Base-by-base conservation (phyloP, 2,888 invertebrate species). In the Bellardia bayeri region DNA sequence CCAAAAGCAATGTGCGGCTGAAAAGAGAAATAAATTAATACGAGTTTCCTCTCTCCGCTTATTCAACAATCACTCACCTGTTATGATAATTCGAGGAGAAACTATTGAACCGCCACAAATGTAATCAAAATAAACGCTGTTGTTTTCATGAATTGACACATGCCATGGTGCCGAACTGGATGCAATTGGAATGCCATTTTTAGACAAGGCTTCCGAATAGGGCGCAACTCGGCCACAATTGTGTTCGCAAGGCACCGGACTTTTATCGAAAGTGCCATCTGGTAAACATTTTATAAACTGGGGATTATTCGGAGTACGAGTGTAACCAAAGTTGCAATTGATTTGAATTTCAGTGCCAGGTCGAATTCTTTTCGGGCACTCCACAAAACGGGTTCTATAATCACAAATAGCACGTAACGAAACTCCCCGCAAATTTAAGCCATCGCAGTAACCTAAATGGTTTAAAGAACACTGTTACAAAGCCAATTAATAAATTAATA, bases 161-260 rank as follows among this genome's bases (percentile, higher is more conserved):
- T 91, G 90, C 91, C 91, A 91, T 33, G 91, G 91, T 2, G 91
- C 90, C 16, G 81, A 33, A 7, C 90, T 90, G n/a, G 87, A 61
- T 66, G 89, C 89, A 0, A 86, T 87, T 6, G 11, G 14, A 5
- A 81, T 56, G 1, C 90, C 91, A n/a, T 87, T 63, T 3, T 71
- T 82, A 1, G 89, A 61, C 75, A 90, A 89, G 6, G 88, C 40
- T n/a, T 76, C 83, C 7, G 75, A 66, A 13, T 30, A 11, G 6
- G 74, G 6, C 9, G 85, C n/a, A 13, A 88, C 78, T 49, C 74
- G 74, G 0, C 91, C 92, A 64, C 92, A 92, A 11, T 86, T 79
- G 11, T 81, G 89, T 9, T 85, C 82, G 72, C 91, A 91, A 7
- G 6, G 16, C 16, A 11, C 1, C 2, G 71, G 85, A 1, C 1